Evolutionary conservation across 2,797 vertebrate species (phyloP), one percentile per base, ranked within the genome.

Genomic region (Acanthurus tractus): DNA sequence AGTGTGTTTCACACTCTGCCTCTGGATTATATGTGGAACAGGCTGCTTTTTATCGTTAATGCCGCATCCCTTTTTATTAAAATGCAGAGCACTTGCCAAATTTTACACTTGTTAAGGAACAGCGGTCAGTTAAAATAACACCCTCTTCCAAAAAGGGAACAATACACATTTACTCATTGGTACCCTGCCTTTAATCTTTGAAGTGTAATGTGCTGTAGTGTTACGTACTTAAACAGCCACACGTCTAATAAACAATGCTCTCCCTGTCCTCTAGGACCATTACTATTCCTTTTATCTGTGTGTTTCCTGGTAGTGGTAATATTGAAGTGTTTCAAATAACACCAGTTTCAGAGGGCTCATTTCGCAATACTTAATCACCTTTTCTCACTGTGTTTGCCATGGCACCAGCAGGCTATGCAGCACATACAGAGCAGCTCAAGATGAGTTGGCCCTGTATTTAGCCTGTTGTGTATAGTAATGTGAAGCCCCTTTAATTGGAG

Each of bases 401-500:
- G 46, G 74, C 66, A 75, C 55, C 78, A 62, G 77, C 72, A 77
- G 72, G 81, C 77, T 56, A 29, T 75, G 78, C 63, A 44, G 81
- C 70, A 65, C 82, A 90, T 87, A 76, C 86, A 71, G 84, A 85
- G 86, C 79, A 75, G 81, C 86, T 89, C 77, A 87, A 89, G 79
- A 91, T 79, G 72, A 81, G 77, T 78, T 76, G 76, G 83, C 83
- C 84, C 49, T 15, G 17, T 58, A 62, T 86, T 91, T 88, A 85
- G 78, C 86, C 88, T 71, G 63, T 89, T 88, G 79, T 88, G 66
- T 80, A 76, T 73, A 79, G 88, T 85, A 80, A 89, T 81, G 78
- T 86, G 87, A 91, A 90, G 82, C 81, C 85, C 75, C 61, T 70
- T 87, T 94, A 94, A 95, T 94, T 95, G 88, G 89, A 91, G 81